Conservation (phyloP, 2,113 vertebrate genomes). For the Phoxinus phoxinus region DNA sequence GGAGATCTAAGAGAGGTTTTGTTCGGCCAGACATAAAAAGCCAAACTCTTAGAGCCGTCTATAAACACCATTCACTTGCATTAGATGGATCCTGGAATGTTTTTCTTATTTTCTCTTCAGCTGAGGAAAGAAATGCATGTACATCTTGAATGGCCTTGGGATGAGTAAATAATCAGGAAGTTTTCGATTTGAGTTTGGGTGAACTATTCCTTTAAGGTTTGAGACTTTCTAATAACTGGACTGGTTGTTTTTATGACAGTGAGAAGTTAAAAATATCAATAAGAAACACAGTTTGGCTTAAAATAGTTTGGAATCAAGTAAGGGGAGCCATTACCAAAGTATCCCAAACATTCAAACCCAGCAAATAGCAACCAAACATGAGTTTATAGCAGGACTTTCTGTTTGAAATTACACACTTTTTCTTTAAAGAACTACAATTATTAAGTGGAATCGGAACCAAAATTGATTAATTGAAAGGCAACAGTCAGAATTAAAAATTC, state of each 20-base stretch:
- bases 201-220: too few species aligned
- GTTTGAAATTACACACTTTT: not conserved
- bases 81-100: too few species aligned
- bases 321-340: not conserved
- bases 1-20: too few species aligned
- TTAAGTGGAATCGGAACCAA: not conserved
- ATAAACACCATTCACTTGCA: too few species aligned
- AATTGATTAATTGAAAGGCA: not conserved
- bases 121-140: too few species aligned
- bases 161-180: too few species aligned
- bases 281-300: not conserved
- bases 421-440: not conserved
- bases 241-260: not conserved
- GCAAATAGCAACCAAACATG: not conserved
- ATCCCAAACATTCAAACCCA: not conserved
- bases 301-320: not conserved
- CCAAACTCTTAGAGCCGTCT: too few species aligned
- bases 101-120: too few species aligned
- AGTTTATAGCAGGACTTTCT: too few species aligned
- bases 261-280: not conserved
- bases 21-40: too few species aligned
- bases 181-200: too few species aligned
- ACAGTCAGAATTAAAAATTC: not conserved
- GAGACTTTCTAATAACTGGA: not conserved
- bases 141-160: too few species aligned